Conservation (phyloP, 2,888 invertebrate genomes). For the Hemistola chrysoprasaria region DNA sequence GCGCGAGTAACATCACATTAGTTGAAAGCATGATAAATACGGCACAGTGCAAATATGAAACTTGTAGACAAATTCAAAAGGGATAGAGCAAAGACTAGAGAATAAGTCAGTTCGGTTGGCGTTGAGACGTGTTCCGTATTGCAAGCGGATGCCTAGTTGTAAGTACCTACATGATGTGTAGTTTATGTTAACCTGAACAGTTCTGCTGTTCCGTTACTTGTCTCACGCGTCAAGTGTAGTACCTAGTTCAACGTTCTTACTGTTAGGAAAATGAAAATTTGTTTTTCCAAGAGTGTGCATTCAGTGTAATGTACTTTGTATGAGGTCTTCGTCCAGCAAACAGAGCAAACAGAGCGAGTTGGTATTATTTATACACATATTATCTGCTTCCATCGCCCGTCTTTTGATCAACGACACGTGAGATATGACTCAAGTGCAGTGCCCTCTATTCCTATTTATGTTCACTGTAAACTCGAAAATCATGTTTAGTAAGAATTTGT, state of each 20-base stretch:
- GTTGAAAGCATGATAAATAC: background rate
- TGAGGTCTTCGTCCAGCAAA: conserved; percentile 22
- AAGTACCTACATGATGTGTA: background rate
- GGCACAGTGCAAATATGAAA: conserved; percentile 45
- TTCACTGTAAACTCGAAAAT: conserved; percentile 25
- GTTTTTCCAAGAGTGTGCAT: no score
- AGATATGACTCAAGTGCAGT: conserved; percentile 55
- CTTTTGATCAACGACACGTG: conserved; percentile 50
- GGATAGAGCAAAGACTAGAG: conserved; percentile 4
- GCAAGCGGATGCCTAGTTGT: conserved; percentile 5
- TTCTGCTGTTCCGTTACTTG: conserved; percentile 23
- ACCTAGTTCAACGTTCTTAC: conserved; percentile 6
- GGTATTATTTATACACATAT: conserved; percentile 17
- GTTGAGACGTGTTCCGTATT: background rate
- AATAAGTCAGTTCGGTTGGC: conserved; percentile 1
- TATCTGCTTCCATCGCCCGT: conserved; percentile 25
- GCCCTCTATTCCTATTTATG: conserved; percentile 48
- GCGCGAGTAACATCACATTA: conserved; percentile 7
- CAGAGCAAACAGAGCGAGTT: conserved; percentile 21
- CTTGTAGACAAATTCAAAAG: conserved; percentile 36
- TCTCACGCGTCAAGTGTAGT: conserved; percentile 23
- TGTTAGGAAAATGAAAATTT: background rate
- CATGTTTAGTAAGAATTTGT: background rate
- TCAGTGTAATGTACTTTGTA: conserved; percentile 3
- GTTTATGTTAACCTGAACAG: conserved; percentile 12